Evolutionary conservation across 2,113 vertebrate species (phyloP).

Genomic region (Oncorhynchus nerka): DNA sequence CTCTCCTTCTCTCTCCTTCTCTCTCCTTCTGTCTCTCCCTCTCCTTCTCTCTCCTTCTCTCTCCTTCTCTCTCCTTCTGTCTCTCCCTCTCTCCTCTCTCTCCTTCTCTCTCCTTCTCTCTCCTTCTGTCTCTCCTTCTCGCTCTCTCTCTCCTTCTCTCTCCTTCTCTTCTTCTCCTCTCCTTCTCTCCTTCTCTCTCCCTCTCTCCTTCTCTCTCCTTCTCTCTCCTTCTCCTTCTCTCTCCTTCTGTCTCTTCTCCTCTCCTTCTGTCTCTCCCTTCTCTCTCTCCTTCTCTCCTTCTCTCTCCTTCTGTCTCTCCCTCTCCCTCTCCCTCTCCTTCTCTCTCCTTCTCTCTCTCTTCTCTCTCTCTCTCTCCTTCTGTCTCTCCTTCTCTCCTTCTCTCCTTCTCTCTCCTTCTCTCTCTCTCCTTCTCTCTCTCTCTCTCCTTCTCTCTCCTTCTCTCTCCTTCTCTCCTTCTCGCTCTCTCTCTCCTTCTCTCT

Average conservation of each 20-base stretch:
- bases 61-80: too few species aligned
- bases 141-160: constrained; percentile 11
- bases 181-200: constrained; percentile 48
- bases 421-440: constrained; percentile 35
- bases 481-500: constrained; percentile 32
- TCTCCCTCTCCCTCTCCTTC: constrained; percentile 5
- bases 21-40: constrained; percentile 30
- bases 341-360: constrained; percentile 43
- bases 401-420: constrained; percentile 44
- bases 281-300: constrained; percentile 3
- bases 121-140: constrained; percentile 30
- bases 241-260: too few species aligned
- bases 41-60: constrained; percentile 9
- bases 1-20: constrained; percentile 30
- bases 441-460: constrained; percentile 9
- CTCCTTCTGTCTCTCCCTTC: constrained; percentile 31
- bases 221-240: too few species aligned
- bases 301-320: constrained; percentile 43
- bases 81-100: constrained; percentile 31
- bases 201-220: constrained; percentile 31
- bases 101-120: constrained; percentile 28
- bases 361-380: constrained; percentile 30
- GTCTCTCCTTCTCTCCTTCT: constrained; percentile 36
- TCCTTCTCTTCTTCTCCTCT: too few species aligned
- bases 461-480: constrained; percentile 49